phyloP scores from a whole-genome alignment of 2,888 invertebrate genomes.

The Cheilosia vulpina region DNA sequence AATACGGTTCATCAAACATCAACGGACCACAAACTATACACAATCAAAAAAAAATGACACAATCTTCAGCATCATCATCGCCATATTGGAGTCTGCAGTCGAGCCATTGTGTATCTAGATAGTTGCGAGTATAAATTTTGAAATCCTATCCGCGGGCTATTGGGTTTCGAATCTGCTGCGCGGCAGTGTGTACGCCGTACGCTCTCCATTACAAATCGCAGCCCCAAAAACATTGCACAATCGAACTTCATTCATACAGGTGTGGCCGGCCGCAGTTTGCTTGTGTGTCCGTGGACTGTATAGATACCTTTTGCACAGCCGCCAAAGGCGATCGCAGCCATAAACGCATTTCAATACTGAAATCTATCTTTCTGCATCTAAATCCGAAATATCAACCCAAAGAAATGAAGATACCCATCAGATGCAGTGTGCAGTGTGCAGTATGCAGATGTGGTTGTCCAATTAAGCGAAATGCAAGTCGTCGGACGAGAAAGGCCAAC shows the following conservation, averaged over 20 bases:
- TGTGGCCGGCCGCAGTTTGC: constrained; percentile 54
- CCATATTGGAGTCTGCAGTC: constrained; percentile 63
- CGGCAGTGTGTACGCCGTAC: background rate
- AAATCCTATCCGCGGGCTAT: constrained; percentile 72
- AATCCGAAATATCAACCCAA: constrained; percentile 67
- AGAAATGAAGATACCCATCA: constrained; percentile 42
- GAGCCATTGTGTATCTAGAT: constrained; percentile 66
- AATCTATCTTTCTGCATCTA: constrained; percentile 52
- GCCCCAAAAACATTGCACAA: constrained; percentile 61
- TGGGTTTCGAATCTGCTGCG: constrained; percentile 46
- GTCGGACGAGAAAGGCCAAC: constrained; percentile 1
- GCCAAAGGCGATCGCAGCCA: constrained; percentile 37
- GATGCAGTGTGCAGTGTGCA: background rate
- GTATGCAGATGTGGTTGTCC: constrained; percentile 58
- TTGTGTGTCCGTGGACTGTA: constrained; percentile 4
- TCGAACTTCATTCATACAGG: constrained; percentile 74
- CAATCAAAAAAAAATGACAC: constrained; percentile 54
- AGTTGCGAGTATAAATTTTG: constrained; percentile 51
- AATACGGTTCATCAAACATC: constrained; percentile 68
- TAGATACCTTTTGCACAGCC: constrained; percentile 2
- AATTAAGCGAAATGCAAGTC: constrained; percentile 57
- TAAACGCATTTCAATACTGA: constrained; percentile 53
- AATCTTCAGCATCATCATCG: constrained; percentile 72
- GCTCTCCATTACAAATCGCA: constrained; percentile 66
- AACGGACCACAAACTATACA: constrained; percentile 51